Evolutionary conservation across 2,113 vertebrate species (phyloP).

Genomic region (Progne subis): DNA sequence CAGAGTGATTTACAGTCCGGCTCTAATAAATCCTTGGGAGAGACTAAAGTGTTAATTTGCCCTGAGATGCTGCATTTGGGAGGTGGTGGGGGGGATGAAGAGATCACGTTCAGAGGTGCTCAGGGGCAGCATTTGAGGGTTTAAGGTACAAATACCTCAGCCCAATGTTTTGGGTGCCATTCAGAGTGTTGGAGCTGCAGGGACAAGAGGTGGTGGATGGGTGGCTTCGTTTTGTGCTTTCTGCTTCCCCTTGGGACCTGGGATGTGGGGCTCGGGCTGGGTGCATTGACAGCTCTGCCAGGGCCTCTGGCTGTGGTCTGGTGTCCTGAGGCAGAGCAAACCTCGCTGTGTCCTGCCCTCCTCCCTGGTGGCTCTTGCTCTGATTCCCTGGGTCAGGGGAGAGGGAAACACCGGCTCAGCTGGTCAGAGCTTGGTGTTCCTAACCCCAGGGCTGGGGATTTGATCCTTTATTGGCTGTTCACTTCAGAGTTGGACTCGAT

Average conservation of each 20-base stretch:
- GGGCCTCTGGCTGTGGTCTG: neutral
- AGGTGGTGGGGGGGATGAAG: neutral
- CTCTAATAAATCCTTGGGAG: neutral
- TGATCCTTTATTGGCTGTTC: too few species aligned
- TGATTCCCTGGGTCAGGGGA: neutral
- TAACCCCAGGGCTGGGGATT: neutral
- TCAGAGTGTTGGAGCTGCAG: neutral
- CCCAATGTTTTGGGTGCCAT: rapidly evolving
- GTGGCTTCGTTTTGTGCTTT: neutral
- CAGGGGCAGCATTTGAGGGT: neutral
- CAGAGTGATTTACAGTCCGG: neutral
- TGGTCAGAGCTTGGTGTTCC: neutral
- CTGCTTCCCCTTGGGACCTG: neutral
- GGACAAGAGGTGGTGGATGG: neutral
- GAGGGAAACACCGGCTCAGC: neutral
- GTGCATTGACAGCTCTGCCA: neutral
- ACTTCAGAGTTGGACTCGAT: rapidly evolving
- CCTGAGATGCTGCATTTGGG: neutral
- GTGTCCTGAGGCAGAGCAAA: neutral
- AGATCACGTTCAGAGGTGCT: rapidly evolving
- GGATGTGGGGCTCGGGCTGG: neutral
- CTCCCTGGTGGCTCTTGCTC: rapidly evolving
- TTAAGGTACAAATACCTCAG: neutral
- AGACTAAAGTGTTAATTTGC: neutral
- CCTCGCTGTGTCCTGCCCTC: neutral